These are phyloP conservation scores for Palythoa grandiflora DNA, from an alignment of 92 coral and sea anemone species.

Conservation along the genomic window DNA sequence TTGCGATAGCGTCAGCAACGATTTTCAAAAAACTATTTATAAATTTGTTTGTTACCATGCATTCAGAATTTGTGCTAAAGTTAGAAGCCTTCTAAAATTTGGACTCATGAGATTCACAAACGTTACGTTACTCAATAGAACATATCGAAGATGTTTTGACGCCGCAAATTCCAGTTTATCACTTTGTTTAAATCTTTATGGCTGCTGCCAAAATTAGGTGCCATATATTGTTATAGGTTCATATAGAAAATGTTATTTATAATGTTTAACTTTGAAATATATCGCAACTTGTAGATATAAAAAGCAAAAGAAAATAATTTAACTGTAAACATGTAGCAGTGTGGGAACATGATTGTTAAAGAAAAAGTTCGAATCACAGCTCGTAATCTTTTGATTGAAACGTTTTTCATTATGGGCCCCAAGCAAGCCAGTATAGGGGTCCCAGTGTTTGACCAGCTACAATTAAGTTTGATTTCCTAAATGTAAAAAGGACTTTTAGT, in stretches of 20 bases:
- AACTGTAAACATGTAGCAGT: neutral
- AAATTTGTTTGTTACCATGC: too few relatives aligned
- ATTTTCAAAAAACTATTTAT: too few relatives aligned
- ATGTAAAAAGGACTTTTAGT: too few relatives aligned
- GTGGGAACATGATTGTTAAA: neutral
- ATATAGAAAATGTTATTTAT: neutral
- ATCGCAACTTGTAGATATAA: slow-evolving; percentile 1
- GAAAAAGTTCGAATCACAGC: neutral
- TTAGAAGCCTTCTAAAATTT: too few relatives aligned
- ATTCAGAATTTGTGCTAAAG: too few relatives aligned
- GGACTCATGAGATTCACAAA: neutral
- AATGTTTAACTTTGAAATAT: neutral
- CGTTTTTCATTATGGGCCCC: too few relatives aligned
- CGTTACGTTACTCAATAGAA: neutral
- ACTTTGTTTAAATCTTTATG: neutral
- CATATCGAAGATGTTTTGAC: neutral
- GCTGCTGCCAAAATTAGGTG: neutral
- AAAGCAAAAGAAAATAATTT: neutral
- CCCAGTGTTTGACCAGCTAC: too few relatives aligned
- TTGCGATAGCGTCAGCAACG: too few relatives aligned
- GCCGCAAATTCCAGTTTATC: neutral
- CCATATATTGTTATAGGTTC: neutral
- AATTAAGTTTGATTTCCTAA: too few relatives aligned
- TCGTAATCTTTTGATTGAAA: neutral
- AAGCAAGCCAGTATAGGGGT: too few relatives aligned